These are phyloP conservation scores for Brachylomia viminalis DNA, from an alignment of 2,888 invertebrate species.

Conservation along the genomic window DNA sequence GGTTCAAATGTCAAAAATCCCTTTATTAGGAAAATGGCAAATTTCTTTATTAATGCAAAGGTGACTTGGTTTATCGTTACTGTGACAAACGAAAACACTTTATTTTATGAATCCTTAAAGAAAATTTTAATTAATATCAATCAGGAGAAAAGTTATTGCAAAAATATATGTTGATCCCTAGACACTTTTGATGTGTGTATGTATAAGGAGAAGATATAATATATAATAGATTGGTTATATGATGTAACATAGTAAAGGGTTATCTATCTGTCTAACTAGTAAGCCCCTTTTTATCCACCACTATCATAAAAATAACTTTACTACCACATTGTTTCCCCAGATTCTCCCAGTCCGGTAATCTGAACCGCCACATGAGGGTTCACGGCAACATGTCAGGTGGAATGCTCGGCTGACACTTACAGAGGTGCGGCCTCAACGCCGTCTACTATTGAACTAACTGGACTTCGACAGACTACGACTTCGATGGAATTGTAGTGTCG, in stretches of 20 bases:
- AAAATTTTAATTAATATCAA: too few relatives aligned
- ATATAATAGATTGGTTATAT: background rate
- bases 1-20: too few relatives aligned
- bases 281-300: background rate
- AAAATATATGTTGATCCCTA: too few relatives aligned
- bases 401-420: conserved; percentile 91
- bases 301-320: background rate
- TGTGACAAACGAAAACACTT: too few relatives aligned
- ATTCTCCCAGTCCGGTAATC: conserved; percentile 99
- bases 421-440: conserved; percentile 77
- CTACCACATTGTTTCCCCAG: conserved; percentile 75
- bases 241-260: background rate
- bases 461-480: background rate
- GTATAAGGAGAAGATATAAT: too few relatives aligned
- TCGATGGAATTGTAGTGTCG: background rate
- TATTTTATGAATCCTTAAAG: too few relatives aligned
- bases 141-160: too few relatives aligned
- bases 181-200: too few relatives aligned
- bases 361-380: conserved; percentile 99
- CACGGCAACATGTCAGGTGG: conserved; percentile 93
- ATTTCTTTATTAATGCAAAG: too few relatives aligned
- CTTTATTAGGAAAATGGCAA: too few relatives aligned
- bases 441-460: conserved; percentile 69
- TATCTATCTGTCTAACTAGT: too few relatives aligned
- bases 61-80: too few relatives aligned